Percentiles rank a stretch among this genome's conserved stretches.
These are phyloP conservation scores for Xiphydria camelus DNA, from an alignment of 2,888 invertebrate genomes.

Conservation along the genomic window DNA sequence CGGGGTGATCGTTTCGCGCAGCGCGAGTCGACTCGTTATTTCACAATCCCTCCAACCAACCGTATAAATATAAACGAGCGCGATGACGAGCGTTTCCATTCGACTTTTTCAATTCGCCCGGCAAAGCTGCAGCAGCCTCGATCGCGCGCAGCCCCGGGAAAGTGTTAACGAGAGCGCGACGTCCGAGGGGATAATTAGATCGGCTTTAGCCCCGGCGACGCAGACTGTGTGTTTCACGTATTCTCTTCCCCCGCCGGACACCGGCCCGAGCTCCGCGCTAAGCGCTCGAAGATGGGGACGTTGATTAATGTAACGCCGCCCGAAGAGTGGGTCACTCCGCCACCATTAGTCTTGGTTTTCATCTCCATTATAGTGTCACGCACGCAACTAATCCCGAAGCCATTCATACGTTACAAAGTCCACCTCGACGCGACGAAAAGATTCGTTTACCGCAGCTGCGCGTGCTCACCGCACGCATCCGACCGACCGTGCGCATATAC, in stretches of 20 bases:
- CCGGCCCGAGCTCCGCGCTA: background rate
- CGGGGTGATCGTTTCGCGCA: too few relatives aligned
- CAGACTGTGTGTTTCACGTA: background rate
- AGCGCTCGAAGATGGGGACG: slow-evolving; percentile 5
- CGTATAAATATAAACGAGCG: too few relatives aligned
- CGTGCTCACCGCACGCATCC: too few relatives aligned
- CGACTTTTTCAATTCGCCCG: too few relatives aligned
- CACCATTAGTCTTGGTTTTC: slow-evolving; percentile 40
- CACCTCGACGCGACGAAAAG: slow-evolving; percentile 5
- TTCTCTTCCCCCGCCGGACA: background rate
- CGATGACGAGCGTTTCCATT: too few relatives aligned
- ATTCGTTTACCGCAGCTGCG: slow-evolving; percentile 7
- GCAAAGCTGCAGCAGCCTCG: too few relatives aligned
- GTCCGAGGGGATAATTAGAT: background rate
- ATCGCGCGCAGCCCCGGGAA: too few relatives aligned
- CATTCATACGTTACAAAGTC: slow-evolving; percentile 11
- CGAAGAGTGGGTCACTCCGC: slow-evolving; percentile 27
- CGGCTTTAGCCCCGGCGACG: background rate
- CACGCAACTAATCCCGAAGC: slow-evolving; percentile 21
- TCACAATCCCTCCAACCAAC: too few relatives aligned
- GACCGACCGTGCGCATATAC: too few relatives aligned
- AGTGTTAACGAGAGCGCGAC: too few relatives aligned
- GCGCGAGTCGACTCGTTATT: too few relatives aligned
- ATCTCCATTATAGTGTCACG: slow-evolving; percentile 29
- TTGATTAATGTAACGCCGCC: slow-evolving; percentile 19